A percentile compares a stretch with the other conserved stretches of the same genome.
These are phyloP conservation scores for Microcebus murinus DNA, from an alignment of 2,113 vertebrate genomes.

Conservation along the genomic window DNA sequence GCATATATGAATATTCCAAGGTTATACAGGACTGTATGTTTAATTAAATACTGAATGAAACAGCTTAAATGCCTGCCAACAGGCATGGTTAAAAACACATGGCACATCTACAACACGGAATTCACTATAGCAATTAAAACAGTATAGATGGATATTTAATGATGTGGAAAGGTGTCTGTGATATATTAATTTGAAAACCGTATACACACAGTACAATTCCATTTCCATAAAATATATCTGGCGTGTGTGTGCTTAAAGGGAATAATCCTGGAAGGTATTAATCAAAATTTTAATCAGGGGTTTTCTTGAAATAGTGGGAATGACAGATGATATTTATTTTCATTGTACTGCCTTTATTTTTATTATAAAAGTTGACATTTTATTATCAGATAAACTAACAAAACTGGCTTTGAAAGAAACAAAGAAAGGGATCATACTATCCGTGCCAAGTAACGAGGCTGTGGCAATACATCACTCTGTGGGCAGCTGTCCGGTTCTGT, in stretches of 20 bases:
- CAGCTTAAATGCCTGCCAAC: neutral
- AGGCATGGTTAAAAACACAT: too few species aligned
- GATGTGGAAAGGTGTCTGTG: neutral
- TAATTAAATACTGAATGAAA: neutral
- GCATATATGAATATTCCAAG: neutral
- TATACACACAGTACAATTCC: neutral
- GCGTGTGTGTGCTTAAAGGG: neutral
- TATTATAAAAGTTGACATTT: neutral
- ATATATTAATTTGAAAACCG: neutral
- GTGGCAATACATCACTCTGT: neutral
- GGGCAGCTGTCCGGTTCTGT: accelerated
- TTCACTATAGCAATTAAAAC: neutral
- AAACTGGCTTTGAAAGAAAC: neutral
- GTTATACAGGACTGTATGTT: neutral
- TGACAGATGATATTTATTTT: neutral
- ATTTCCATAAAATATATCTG: neutral
- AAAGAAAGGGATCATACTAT: neutral
- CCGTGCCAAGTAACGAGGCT: neutral
- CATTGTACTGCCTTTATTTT: neutral
- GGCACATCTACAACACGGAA: neutral
- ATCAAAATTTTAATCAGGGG: neutral
- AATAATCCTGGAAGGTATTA: neutral
- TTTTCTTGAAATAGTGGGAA: neutral
- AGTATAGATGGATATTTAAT: neutral
- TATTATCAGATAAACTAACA: neutral